Evolutionary conservation across 2,797 vertebrate species (phyloP).

Genomic region (Hephaestus fuliginosus): DNA sequence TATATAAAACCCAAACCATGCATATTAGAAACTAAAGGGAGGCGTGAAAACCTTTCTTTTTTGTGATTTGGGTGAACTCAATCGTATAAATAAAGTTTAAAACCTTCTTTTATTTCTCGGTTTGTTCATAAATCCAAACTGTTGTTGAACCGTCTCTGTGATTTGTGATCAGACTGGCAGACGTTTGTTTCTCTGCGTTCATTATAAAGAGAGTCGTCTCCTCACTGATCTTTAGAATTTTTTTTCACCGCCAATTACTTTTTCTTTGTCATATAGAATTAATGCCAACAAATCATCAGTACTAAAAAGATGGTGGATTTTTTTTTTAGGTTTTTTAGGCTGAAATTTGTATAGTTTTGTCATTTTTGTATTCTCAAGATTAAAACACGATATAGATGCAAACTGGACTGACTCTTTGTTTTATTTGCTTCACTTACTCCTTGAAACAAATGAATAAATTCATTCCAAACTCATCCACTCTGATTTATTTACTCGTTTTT

Average conservation of each 20-base stretch:
- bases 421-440: background rate
- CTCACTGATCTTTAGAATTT: background rate
- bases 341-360: slow-evolving; percentile 21
- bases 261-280: background rate
- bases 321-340: too few relatives aligned
- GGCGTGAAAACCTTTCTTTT: background rate
- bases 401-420: background rate
- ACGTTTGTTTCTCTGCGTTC: background rate
- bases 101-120: background rate
- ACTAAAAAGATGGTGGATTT: slow-evolving; percentile 1
- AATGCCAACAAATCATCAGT: slow-evolving; percentile 16
- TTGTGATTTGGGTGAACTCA: background rate
- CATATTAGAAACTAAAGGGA: too few relatives aligned
- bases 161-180: background rate
- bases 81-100: background rate
- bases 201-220: background rate
- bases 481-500: background rate
- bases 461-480: background rate
- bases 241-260: background rate
- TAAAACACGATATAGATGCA: slow-evolving; percentile 33
- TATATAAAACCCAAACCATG: background rate
- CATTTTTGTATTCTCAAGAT: slow-evolving; percentile 46
- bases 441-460: background rate
- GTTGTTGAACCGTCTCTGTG: background rate
- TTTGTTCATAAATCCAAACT: background rate